Evolutionary conservation across 2,888 invertebrate genomes (phyloP), one percentile per base, ranked within the genome.

Genomic region (Rutpela maculata): DNA sequence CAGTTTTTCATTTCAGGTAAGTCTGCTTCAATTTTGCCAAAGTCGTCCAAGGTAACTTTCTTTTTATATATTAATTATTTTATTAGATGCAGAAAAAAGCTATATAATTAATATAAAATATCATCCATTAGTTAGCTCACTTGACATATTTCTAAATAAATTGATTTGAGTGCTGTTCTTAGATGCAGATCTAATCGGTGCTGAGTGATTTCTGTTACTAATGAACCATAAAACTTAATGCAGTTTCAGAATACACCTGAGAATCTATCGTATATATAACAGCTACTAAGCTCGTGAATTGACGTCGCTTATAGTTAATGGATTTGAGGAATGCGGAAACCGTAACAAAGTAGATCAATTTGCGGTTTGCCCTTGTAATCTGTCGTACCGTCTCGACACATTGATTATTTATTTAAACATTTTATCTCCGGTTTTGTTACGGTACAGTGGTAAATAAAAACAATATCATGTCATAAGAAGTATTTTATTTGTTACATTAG

Each of bases 261-360:
- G 59, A 59, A 18, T 22, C 50, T 50, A n/a, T 10, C 59, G 22
- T 19, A 22, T 59, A 18, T 59, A 59, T 59, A 19, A 59, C 18
- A 12, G 59, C 50, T 50, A 19, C 1, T 55, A 15, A 55, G 4
- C 55, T 4, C 5, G 15, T 59, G 57, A 3, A 18, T 12, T 19
- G 12, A 22, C 1, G 10, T 57, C 1, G 11, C 2, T 11, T 19
- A 2, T 12, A 12, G 22, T 22, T 3, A 19, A 22, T 26, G 6
- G 19, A 19, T 72, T 62, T 26, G 15, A 57, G 50, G 77, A 77
- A 77, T 69, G 77, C 77, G 77, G 77, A 69, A 77, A 57, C 19
- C 3, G 18, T 22, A 59, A 67, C 12, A 35, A 69, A 65, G 50
- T 35, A 56, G 60, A 67, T 67, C 56, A 68, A 57, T 59, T 59